Percentiles rank a stretch among this genome's conserved stretches.
phyloP scores from a whole-genome alignment of 2,113 vertebrate genomes.

The Eubucco bourcierii region DNA sequence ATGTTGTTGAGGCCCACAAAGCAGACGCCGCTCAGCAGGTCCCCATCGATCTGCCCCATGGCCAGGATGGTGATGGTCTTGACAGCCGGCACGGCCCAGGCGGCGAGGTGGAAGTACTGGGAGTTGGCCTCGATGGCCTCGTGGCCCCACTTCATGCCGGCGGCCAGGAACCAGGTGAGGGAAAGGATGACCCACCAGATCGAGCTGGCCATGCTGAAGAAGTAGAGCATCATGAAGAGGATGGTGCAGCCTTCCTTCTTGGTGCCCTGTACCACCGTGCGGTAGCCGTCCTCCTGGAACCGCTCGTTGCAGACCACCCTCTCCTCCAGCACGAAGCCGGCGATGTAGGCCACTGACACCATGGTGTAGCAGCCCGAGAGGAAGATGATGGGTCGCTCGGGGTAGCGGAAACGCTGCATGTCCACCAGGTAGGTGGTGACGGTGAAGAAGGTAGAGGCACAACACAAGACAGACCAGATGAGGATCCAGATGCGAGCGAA shows the following conservation, averaged over 20 bases:
- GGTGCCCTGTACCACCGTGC: conserved; percentile 94
- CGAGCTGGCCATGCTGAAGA: conserved; percentile 98
- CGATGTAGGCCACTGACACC: conserved; percentile 97
- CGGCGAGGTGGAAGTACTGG: conserved; percentile 96
- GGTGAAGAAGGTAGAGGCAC: conserved; percentile 94
- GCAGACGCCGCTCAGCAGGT: conserved; percentile 93
- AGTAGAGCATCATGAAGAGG: conserved; percentile 99
- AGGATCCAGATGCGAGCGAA: conserved; percentile 97
- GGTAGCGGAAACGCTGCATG: conserved; percentile 98
- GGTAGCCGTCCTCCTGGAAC: conserved; percentile 87
- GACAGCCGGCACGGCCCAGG: conserved; percentile 94
- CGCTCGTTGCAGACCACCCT: conserved; percentile 91
- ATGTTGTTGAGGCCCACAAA: conserved; percentile 93
- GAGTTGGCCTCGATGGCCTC: conserved; percentile 98
- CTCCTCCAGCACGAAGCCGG: conserved; percentile 92
- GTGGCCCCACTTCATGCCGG: conserved; percentile 98
- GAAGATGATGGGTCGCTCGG: conserved; percentile 96
- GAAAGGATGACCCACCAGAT: conserved; percentile 99
- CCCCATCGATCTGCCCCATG: conserved; percentile 95
- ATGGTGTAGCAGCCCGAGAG: conserved; percentile 97
- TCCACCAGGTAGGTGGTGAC: conserved; percentile 97
- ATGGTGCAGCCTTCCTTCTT: conserved; percentile 98
- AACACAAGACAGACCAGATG: conserved; percentile 94
- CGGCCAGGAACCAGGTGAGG: conserved; percentile 97
- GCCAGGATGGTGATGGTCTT: conserved; percentile 98